Conservation (phyloP, 1,140 invertebrate species). For the Piezodorus guildinii region DNA sequence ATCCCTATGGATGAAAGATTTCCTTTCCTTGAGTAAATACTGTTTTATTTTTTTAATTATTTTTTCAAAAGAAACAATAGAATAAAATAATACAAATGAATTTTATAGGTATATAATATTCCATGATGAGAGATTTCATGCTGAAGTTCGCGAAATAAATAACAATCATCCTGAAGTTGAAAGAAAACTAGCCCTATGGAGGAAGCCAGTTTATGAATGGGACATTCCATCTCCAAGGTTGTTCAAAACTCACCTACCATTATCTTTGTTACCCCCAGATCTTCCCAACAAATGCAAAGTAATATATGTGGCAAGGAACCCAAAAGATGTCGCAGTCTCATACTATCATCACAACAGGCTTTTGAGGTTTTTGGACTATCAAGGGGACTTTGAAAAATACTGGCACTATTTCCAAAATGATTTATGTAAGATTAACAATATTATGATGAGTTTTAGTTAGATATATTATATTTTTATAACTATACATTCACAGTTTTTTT, state of each 20-base stretch:
- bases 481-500: background rate
- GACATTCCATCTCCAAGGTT: constrained; percentile 42
- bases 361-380: constrained; percentile 57
- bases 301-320: constrained; percentile 68
- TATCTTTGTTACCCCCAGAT: constrained; percentile 53
- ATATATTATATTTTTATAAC: background rate
- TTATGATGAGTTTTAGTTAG: background rate
- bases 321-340: constrained; percentile 74
- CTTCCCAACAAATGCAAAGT: constrained; percentile 36
- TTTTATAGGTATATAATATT: constrained; percentile 20
- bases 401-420: constrained; percentile 63
- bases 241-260: constrained; percentile 50
- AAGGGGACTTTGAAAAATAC: constrained; percentile 59
- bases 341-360: constrained; percentile 67
- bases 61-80: too few relatives aligned
- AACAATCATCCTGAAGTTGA: constrained; percentile 12
- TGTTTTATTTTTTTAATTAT: too few relatives aligned
- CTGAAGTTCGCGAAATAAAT: constrained; percentile 19
- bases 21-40: constrained; percentile 38
- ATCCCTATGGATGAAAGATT: constrained; percentile 37
- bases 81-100: background rate
- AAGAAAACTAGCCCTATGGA: constrained; percentile 8
- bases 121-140: constrained; percentile 16
- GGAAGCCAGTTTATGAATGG: constrained; percentile 22
- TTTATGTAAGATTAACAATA: constrained; percentile 37